Evolutionary conservation across 2,797 vertebrate genomes (phyloP).

Genomic region (Sardinella longiceps): DNA sequence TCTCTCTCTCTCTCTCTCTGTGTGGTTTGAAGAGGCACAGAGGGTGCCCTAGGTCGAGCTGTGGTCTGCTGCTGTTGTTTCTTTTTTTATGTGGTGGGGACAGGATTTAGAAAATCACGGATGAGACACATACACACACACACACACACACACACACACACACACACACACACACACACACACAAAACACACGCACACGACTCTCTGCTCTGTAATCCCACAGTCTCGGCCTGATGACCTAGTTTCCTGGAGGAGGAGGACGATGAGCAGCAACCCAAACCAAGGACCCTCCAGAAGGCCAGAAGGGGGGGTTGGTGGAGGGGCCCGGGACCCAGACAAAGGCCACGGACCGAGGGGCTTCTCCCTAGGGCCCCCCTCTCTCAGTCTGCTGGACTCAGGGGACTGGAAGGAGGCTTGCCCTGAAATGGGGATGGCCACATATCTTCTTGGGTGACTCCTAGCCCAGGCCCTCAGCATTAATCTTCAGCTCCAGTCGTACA

Average conservation of each 20-base stretch:
- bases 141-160: conserved; percentile 63
- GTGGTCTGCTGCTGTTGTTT: conserved; percentile 5
- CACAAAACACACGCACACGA: conserved; percentile 51
- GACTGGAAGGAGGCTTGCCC: background rate
- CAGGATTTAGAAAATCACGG: conserved; percentile 58
- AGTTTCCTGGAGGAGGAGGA: conserved; percentile 76
- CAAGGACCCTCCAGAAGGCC: conserved; percentile 68
- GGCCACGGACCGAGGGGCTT: background rate
- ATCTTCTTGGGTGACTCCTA: background rate
- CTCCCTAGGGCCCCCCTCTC: conserved; percentile 36
- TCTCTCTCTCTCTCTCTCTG: conserved; percentile 10
- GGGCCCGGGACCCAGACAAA: background rate
- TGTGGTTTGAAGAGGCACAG: conserved; percentile 24
- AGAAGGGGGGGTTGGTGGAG: conserved; percentile 47
- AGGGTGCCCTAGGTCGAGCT: conserved; percentile 33
- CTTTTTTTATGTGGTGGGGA: conserved; percentile 30
- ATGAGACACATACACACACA: conserved; percentile 62
- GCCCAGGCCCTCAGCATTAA: background rate
- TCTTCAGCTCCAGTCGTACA: background rate
- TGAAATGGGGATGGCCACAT: background rate
- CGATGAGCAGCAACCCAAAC: background rate
- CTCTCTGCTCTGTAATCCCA: conserved; percentile 70
- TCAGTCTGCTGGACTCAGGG: background rate
- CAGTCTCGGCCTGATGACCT: conserved; percentile 82
- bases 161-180: conserved; percentile 60